A percentile compares a stretch with the other conserved stretches of the same genome.
phyloP scores from a whole-genome alignment of 1,140 invertebrate species.

The fruit fly (Drosophila melanogaster) region Release_6_plus_ISO1_MT NT_033777.3:23205001-23205500 shows the following conservation, averaged over 20 bases:
- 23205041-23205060: not conserved
- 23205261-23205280: conserved; percentile 27
- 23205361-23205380: conserved; percentile 47
- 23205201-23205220: conserved; percentile 79
- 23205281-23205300: conserved; percentile 23
- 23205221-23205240: conserved; percentile 61
- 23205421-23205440: conserved; percentile 9
- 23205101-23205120: not conserved
- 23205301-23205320: conserved; percentile 17
- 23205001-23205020: not conserved
- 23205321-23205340: conserved; percentile 30
- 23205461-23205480: conserved; percentile 13
- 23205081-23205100: too few relatives aligned
- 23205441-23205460: not conserved
- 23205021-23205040: not conserved
- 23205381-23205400: conserved; percentile 55
- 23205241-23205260: conserved; percentile 1
- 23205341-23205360: conserved; percentile 71
- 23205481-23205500: conserved; percentile 48
- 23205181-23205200: conserved; percentile 65
- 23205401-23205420: conserved; percentile 35
- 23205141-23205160: conserved; percentile 22
- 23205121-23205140: conserved; percentile 24
- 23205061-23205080: too few relatives aligned
- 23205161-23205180: conserved; percentile 73